Base-by-base conservation (phyloP, 2,797 vertebrate genomes). In the Microctenopoma stevenorrisi region DNA sequence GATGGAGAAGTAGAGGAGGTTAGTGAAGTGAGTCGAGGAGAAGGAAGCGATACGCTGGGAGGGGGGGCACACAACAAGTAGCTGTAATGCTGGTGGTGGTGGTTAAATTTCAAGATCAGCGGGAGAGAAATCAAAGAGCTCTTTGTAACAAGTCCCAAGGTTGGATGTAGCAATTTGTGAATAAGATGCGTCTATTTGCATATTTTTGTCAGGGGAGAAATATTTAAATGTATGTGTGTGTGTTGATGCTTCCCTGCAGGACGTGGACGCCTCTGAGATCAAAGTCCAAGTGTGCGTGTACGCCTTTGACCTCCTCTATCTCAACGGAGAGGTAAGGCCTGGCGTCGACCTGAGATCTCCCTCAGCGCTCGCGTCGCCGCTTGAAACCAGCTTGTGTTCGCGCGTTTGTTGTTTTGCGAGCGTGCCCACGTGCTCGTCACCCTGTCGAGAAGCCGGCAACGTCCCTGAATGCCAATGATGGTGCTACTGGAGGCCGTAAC, bases 281-380 rank as follows among this genome's bases (percentile, higher is more conserved):
- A 95, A 95, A 88, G 96, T 97, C 70, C 96, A 98, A 76, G 96
- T 98, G 75, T 98, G 96, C 16, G 88, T 98, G 25, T 97, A 97
- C 0, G 96, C 96, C 80, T 97, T 98, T 1, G 96, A 97, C 89
- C 94, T 98, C 70, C 95, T 97, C 51, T 97, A 95, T 82, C 93
- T 97, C 52, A 97, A 97, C 0, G 96, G 96, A 69, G 92, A 96
- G 94, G 96, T 97, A 84, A 95, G 94, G 38, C 54, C 48, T 0
- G 4, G n/a, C 28, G 40, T 78, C 64, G 67, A 52, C 54, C 76
- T 57, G 57, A 63, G 53, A 54, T 68, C 55, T 40, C 53, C 56
- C 18, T 40, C 33, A 13, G 14, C 0, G 3, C 58, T 16, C 16
- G 63, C 7, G n/a, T 60, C 64, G 69, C 85, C 61, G 46, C 64